Conservation (phyloP, 2,888 invertebrate species). For the Drosophila pseudotakahashii region DNA sequence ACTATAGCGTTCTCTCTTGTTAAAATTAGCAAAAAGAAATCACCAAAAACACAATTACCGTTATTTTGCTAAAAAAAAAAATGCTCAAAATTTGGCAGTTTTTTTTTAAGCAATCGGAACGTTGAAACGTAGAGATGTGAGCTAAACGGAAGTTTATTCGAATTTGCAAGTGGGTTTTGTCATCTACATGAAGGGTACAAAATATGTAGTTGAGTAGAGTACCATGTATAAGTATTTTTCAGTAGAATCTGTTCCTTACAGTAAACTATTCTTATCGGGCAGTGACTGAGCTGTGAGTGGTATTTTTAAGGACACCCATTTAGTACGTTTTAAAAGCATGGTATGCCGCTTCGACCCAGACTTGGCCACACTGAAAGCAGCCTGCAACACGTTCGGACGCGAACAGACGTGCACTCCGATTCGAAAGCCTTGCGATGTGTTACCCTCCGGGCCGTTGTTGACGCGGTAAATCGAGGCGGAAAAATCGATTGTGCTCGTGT, state of each 20-base stretch:
- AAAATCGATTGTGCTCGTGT: slow-evolving; percentile 82
- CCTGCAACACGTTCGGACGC: slow-evolving; percentile 4
- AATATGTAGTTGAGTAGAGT: background rate
- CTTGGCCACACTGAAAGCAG: slow-evolving; percentile 4
- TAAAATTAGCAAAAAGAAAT: no score
- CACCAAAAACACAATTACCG: no score
- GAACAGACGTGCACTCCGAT: slow-evolving; percentile 10
- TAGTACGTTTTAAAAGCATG: background rate
- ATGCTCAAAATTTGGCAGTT: no score
- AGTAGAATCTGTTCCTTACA: background rate
- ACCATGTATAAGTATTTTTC: background rate
- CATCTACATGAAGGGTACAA: background rate
- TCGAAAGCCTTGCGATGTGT: slow-evolving; percentile 61
- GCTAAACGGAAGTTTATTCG: no score
- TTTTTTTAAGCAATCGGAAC: no score
- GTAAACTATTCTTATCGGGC: background rate
- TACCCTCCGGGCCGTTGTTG: slow-evolving; percentile 27
- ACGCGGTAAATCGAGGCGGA: slow-evolving; percentile 53
- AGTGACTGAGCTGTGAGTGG: background rate
- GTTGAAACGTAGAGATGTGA: no score
- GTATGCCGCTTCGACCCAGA: background rate
- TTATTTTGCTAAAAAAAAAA: no score
- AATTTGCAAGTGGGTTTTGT: no score
- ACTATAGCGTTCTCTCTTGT: no score
- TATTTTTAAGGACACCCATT: slow-evolving; percentile 5